Conservation (phyloP, 2,888 invertebrate genomes). For the Amiota minor region DNA sequence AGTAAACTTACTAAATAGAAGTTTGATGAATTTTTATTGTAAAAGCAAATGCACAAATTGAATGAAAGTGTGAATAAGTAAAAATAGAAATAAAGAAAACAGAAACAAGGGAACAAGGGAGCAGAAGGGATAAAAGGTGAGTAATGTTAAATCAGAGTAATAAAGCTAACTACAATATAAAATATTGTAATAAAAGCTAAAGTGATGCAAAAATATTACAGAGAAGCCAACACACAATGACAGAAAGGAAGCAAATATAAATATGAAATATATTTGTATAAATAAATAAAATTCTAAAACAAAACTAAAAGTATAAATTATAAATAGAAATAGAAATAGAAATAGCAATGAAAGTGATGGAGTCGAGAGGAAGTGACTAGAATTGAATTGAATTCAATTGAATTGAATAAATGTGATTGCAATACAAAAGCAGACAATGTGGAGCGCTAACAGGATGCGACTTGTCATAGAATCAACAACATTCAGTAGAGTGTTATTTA, state of each 20-base stretch:
- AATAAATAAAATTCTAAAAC: slow-evolving; percentile 7
- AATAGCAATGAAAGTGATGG: background rate
- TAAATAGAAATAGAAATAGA: background rate
- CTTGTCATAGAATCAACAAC: background rate
- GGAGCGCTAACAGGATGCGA: slow-evolving; percentile 1
- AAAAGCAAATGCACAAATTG: slow-evolving; percentile 19
- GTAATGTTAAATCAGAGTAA: background rate
- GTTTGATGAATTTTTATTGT: slow-evolving; percentile 63
- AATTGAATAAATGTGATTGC: background rate
- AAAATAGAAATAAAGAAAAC: background rate
- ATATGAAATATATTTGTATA: background rate
- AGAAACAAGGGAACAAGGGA: background rate
- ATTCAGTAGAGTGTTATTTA: background rate
- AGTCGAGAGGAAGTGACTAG: background rate
- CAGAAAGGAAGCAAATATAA: background rate
- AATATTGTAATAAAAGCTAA: slow-evolving; percentile 20
- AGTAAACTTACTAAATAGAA: slow-evolving; percentile 45
- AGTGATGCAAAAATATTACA: slow-evolving; percentile 49
- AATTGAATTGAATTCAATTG: slow-evolving; percentile 12
- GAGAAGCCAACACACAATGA: slow-evolving; percentile 35
- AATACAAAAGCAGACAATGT: background rate
- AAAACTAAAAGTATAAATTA: slow-evolving; percentile 6
- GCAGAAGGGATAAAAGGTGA: background rate
- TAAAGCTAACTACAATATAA: slow-evolving; percentile 24
- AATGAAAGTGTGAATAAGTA: background rate